These are phyloP conservation scores for Ctenicera cuprea DNA, from an alignment of 2,888 invertebrate genomes.

Conservation along the genomic window DNA sequence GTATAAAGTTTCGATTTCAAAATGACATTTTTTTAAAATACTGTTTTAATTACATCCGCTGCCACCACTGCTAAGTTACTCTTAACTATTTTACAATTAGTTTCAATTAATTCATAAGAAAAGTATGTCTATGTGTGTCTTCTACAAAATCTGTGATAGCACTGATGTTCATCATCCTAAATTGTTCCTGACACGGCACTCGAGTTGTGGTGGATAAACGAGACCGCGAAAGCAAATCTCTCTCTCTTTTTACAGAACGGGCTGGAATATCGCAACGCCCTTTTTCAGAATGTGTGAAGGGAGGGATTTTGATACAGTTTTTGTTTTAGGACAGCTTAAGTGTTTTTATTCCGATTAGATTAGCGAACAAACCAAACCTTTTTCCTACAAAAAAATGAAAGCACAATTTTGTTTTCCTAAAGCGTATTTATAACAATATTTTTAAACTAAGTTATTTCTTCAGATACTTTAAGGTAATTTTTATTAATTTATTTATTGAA, in stretches of 20 bases:
- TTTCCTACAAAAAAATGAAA: background rate
- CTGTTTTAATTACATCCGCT: background rate
- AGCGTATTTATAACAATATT: no score
- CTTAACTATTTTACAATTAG: no score
- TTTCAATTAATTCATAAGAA: no score
- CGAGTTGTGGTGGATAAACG: conserved; percentile 60
- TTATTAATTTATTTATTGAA: no score
- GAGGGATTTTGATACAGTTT: conserved; percentile 38
- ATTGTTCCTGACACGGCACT: conserved; percentile 68
- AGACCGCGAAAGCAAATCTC: conserved; percentile 58
- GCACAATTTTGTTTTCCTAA: no score
- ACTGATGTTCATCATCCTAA: conserved; percentile 68
- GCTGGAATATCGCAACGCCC: conserved; percentile 54
- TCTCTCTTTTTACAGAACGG: conserved; percentile 52
- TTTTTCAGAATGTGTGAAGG: conserved; percentile 36
- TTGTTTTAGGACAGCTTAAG: no score
- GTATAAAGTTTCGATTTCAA: no score
- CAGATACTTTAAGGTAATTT: no score
- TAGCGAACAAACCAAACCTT: background rate
- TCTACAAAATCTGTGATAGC: conserved; percentile 63
- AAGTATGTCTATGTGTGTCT: conserved; percentile 24
- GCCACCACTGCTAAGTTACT: background rate
- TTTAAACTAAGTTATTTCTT: no score
- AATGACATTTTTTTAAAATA: no score
- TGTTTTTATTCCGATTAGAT: background rate